These are phyloP conservation scores for Steinernema carpocapsae DNA, from an alignment of 2,888 invertebrate genomes.

Conservation along the genomic window DNA sequence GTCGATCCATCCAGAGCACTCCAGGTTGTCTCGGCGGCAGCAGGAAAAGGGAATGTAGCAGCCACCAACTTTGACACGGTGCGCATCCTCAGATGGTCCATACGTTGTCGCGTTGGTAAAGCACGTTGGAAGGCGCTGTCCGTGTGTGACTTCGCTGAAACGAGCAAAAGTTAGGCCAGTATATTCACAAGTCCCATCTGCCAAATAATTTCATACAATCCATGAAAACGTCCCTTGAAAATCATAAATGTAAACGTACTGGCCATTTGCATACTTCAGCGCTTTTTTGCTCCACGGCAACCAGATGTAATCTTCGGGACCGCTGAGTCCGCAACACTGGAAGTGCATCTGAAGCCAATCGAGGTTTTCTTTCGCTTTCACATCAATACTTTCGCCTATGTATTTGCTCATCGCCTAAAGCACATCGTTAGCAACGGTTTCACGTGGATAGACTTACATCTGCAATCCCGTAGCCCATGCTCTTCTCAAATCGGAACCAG, in stretches of 20 bases:
- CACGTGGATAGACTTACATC: not conserved
- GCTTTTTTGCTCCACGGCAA: too few relatives aligned
- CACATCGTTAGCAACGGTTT: not conserved
- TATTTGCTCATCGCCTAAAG: not conserved
- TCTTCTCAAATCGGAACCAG: not conserved
- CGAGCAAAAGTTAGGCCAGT: too few relatives aligned
- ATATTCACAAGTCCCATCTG: too few relatives aligned
- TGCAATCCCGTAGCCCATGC: not conserved
- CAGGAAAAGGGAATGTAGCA: constrained; percentile 17
- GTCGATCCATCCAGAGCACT: not conserved
- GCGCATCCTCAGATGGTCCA: too few relatives aligned
- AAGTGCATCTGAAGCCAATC: constrained; percentile 9
- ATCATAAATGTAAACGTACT: too few relatives aligned
- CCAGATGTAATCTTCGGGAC: not conserved
- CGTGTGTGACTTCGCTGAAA: too few relatives aligned
- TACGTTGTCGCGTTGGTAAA: too few relatives aligned
- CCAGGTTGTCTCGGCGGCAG: not conserved
- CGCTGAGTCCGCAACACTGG: not conserved
- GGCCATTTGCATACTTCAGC: too few relatives aligned
- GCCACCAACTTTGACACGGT: too few relatives aligned
- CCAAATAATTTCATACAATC: too few relatives aligned
- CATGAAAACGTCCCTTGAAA: too few relatives aligned
- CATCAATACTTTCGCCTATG: not conserved
- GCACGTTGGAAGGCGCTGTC: too few relatives aligned
- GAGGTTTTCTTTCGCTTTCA: not conserved